Percentiles rank a stretch among this genome's conserved stretches.
Conservation (phyloP, 2,888 invertebrate genomes). For the Cosmia trapezina region DNA sequence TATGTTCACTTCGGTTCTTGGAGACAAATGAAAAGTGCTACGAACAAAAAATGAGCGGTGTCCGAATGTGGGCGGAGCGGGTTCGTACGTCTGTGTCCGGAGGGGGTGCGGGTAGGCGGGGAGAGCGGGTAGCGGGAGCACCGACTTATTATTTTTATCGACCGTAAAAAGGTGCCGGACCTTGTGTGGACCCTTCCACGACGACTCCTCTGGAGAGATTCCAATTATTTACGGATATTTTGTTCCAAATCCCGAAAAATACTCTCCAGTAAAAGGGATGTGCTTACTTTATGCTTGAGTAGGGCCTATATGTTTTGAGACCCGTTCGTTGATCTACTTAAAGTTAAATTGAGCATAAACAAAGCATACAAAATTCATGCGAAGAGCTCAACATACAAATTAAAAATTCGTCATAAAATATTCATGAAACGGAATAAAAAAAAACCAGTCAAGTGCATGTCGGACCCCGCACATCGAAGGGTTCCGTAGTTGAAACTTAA, state of each 20-base stretch:
- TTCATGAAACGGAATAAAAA: slow-evolving; percentile 47
- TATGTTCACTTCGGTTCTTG: slow-evolving; percentile 58
- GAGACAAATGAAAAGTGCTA: slow-evolving; percentile 73
- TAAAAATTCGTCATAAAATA: slow-evolving; percentile 18
- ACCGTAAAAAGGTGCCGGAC: slow-evolving; percentile 88
- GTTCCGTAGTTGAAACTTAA: too few species aligned
- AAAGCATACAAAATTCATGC: neutral
- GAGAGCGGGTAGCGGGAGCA: slow-evolving; percentile 65
- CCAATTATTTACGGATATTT: slow-evolving; percentile 88
- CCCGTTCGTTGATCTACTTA: slow-evolving; percentile 56
- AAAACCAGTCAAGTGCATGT: too few species aligned
- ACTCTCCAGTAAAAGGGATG: slow-evolving; percentile 78
- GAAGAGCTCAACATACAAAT: neutral
- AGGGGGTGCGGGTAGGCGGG: slow-evolving; percentile 57
- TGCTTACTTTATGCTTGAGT: slow-evolving; percentile 78
- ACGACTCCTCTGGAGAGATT: slow-evolving; percentile 82
- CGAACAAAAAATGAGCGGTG: slow-evolving; percentile 90
- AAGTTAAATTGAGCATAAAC: slow-evolving; percentile 26
- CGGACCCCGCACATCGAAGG: too few species aligned
- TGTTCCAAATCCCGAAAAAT: slow-evolving; percentile 84
- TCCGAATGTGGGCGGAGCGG: slow-evolving; percentile 80
- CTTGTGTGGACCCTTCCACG: slow-evolving; percentile 82
- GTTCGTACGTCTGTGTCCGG: slow-evolving; percentile 61
- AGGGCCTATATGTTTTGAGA: slow-evolving; percentile 66
- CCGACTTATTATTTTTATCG: slow-evolving; percentile 89